Evolutionary conservation across 2,113 vertebrate genomes (phyloP).

Genomic region (Anser brachyrhynchus): DNA sequence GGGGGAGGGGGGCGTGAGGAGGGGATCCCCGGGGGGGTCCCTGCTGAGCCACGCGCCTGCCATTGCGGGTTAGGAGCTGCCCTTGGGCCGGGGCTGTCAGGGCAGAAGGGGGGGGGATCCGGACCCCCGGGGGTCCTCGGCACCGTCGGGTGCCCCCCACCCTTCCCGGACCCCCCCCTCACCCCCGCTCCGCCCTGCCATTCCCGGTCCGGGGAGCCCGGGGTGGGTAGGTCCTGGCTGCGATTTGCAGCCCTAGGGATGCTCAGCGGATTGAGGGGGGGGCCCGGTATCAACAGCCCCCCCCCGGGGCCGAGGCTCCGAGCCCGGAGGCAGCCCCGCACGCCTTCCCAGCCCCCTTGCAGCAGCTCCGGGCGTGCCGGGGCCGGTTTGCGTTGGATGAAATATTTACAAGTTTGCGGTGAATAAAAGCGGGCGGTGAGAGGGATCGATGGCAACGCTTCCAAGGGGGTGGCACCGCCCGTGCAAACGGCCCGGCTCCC

Average conservation of each 20-base stretch:
- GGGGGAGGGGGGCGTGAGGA: accelerated
- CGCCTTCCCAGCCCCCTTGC: not conserved
- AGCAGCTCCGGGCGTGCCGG: not conserved
- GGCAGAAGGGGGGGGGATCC: not conserved
- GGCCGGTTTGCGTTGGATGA: conserved; percentile 48
- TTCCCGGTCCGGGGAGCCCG: not conserved
- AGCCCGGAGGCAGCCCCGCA: not conserved
- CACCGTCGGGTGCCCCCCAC: not conserved
- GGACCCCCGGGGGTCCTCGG: not conserved
- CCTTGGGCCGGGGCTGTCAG: not conserved
- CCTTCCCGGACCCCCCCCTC: not conserved
- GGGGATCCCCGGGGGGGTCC: not conserved
- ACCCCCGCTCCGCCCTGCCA: not conserved
- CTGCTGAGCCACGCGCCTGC: not conserved
- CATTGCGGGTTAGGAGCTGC: not conserved
- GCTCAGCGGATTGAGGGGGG: not conserved
- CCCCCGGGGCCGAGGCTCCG: not conserved
- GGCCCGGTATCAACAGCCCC: conserved; percentile 24
- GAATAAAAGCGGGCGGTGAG: conserved; percentile 64
- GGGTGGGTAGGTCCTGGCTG: not conserved
- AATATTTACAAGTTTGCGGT: conserved; percentile 72
- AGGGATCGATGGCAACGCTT: conserved; percentile 57
- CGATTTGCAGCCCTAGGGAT: conserved; percentile 9
- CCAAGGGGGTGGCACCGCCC: conserved; percentile 17
- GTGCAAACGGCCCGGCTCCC: not conserved